Percentiles rank a stretch among this genome's conserved stretches.
phyloP scores from a whole-genome alignment of 2,797 vertebrate species.

The Molossus alvarezi region DNA sequence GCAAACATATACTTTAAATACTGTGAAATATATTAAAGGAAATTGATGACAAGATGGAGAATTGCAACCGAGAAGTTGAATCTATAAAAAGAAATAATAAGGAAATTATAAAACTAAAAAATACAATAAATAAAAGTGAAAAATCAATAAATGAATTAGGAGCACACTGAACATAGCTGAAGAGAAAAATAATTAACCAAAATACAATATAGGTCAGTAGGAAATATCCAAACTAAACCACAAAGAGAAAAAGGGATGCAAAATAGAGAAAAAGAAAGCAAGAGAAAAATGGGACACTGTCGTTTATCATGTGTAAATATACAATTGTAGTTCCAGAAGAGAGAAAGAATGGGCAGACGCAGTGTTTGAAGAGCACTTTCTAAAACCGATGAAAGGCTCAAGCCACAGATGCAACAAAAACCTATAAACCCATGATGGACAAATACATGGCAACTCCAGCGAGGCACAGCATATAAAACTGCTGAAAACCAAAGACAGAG shows the following conservation, averaged over 20 bases:
- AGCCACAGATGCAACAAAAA: neutral
- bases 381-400: conserved; percentile 14
- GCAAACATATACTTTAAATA: conserved; percentile 2
- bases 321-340: neutral
- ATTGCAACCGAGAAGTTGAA: conserved; percentile 9
- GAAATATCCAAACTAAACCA: conserved; percentile 18
- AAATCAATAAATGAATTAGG: conserved; percentile 47
- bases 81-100: conserved; percentile 9
- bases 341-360: neutral
- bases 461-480: neutral
- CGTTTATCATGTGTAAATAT: neutral
- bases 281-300: neutral
- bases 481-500: conserved; percentile 15
- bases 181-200: conserved; percentile 21
- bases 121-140: conserved; percentile 45
- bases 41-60: neutral
- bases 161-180: neutral
- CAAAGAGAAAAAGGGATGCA: neutral
- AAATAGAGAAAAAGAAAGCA: conserved; percentile 19
- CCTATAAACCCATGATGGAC: neutral
- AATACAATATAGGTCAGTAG: neutral
- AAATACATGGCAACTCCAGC: neutral
- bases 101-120: conserved; percentile 29
- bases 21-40: neutral
- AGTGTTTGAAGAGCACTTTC: conserved; percentile 42